Evolutionary conservation across 2,888 invertebrate genomes (phyloP).

Genomic region (Timema podura): DNA sequence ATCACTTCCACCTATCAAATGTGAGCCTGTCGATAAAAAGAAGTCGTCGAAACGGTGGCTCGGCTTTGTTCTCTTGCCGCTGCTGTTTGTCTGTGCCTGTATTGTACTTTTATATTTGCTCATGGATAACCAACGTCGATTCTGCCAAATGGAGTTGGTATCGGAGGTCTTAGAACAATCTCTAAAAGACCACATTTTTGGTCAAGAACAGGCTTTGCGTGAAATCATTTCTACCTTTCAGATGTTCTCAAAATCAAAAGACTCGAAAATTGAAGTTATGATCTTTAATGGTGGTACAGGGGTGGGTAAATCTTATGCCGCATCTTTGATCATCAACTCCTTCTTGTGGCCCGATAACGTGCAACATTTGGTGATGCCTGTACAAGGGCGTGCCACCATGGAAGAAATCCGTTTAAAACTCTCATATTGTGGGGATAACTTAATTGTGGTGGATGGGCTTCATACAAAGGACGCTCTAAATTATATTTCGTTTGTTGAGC

Average conservation of each 20-base stretch:
- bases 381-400: background rate
- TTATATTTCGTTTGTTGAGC: background rate
- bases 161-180: background rate
- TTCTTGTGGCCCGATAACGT: slow-evolving; percentile 20
- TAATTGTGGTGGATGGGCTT: slow-evolving; percentile 20
- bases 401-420: slow-evolving; percentile 8
- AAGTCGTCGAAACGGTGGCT: background rate
- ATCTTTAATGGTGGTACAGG: slow-evolving; percentile 20
- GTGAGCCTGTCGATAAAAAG: no score
- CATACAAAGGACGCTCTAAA: background rate
- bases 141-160: no score
- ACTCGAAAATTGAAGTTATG: slow-evolving; percentile 15
- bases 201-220: background rate
- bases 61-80: background rate
- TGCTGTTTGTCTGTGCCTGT: background rate
- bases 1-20: no score
- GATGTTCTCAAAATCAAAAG: background rate
- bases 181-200: background rate
- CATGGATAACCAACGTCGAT: no score
- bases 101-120: no score
- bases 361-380: slow-evolving; percentile 17
- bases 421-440: slow-evolving; percentile 22
- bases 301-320: slow-evolving; percentile 22
- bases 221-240: background rate
- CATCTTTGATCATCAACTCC: slow-evolving; percentile 17